Evolutionary conservation across 2,797 vertebrate genomes (phyloP), one percentile per base, ranked within the genome.

Genomic region (Macrochelys suwanniensis): DNA sequence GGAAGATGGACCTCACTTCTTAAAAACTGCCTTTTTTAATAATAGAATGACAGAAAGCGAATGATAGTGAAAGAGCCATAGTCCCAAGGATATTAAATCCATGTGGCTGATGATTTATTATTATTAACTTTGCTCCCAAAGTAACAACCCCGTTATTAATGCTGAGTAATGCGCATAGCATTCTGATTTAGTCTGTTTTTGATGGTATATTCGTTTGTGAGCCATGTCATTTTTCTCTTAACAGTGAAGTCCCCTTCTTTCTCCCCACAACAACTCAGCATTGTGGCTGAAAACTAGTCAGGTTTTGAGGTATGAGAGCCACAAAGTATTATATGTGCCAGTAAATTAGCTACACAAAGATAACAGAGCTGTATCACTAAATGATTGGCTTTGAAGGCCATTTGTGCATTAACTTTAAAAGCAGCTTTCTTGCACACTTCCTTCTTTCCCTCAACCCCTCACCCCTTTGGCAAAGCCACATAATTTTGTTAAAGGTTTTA

Each of bases 401-500:
- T 90, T 88, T 92, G 90, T 3, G 0, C 12, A 9, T 85, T 84
- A 21, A 91, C 50, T 76, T 54, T 56, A 89, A 93, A 95, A 89
- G 89, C 80, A 82, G 53, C 42, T 76, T 87, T 94, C 95, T 94
- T 86, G 11, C 33, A 26, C 1, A 1, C 80, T 97, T 94, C 96
- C 91, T 93, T 93, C 95, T 76, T 90, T 56, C 19, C 8, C n/a
- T 26, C 16, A 0, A 74, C 79, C 77, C 89, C 89, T 84, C 83
- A 78, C 0, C 37, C 51, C 94, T 93, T 96, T 95, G 96, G 95
- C 97, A 97, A 53, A 91, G 82, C 0, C 0, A 92, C 94, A 96
- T 97, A 97, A 96, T 98, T 97, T 97, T 97, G 94, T 92, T 92
- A 95, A 96, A 97, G 92, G 95, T 97, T 98, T 98, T 98, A 89